Conservation (phyloP, 1,140 invertebrate genomes). For the Acyrthosiphon pisum region DNA sequence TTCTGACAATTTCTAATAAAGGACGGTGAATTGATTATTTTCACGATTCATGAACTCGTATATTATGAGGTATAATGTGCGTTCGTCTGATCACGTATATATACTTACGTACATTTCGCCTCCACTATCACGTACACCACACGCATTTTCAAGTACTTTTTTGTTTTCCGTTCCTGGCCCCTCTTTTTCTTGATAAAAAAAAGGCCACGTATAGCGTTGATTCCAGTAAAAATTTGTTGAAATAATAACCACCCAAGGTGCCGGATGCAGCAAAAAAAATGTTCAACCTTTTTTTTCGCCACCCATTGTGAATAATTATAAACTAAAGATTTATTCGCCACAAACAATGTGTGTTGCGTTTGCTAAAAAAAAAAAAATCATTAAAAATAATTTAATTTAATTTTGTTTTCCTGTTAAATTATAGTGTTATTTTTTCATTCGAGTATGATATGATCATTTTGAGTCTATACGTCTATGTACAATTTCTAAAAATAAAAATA, state of each 20-base stretch:
- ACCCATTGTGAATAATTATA: conserved; percentile 36
- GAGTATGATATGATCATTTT: not conserved
- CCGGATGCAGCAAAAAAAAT: not conserved
- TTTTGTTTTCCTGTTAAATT: conserved; percentile 12
- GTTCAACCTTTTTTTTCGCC: not conserved
- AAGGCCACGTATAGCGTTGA: not conserved
- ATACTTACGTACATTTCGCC: conserved; percentile 21
- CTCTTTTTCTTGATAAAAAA: not conserved
- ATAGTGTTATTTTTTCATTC: not conserved
- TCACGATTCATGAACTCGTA: not conserved
- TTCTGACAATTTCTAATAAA: conserved; percentile 10
- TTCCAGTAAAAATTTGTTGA: conserved; percentile 7
- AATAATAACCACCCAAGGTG: conserved; percentile 22
- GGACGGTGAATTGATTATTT: conserved; percentile 26
- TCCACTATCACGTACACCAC: not conserved
- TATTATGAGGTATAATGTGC: not conserved
- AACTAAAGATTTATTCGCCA: not conserved
- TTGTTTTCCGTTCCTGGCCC: not conserved
- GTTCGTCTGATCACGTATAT: not conserved
- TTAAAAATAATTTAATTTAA: conserved; percentile 32
- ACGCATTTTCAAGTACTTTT: not conserved
- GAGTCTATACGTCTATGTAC: not conserved
- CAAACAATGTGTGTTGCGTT: not conserved
- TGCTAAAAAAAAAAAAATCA: not conserved
- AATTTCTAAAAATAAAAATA: not conserved